Evolutionary conservation across 1,140 invertebrate genomes (phyloP), one percentile per base, ranked within the genome.

Genomic region (Drosophila sp.): DNA sequence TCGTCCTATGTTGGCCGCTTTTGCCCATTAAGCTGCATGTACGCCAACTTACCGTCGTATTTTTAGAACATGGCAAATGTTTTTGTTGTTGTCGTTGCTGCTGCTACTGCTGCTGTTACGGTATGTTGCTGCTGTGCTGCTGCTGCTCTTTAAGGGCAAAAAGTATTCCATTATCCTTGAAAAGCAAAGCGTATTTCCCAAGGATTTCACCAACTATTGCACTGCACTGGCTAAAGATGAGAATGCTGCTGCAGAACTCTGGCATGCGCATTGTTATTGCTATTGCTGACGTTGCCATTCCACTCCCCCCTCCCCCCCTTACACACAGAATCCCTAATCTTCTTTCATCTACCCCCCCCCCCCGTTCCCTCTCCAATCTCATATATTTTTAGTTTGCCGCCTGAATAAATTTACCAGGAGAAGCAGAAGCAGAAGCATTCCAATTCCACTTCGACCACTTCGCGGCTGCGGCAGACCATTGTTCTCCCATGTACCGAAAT

Each of bases 21-120:
- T 74, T 80, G 73, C 84, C 84, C 85, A 89, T 87, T 87, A 89
- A 89, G 84, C 84, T 89, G 84, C 83, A 89, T 89, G 84, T 84
- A 89, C 84, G 77, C 76, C 84, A 87, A 89, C 80, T 87, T 83
- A 80, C 84, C 78, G 84, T 89, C 77, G 76, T 87, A 87, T 87
- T 87, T 87, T 87, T 87, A 87, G 84, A 87, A 87, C 84, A 84
- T 73, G 80, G 69, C 66, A 77, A 64, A 75, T 72, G 60, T 80
- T 78, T 58, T 72, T 82, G 70, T 60, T 79, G 38, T 66, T 70
- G 66, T 33, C 60, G 70, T 54, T 50, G 17, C 33, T 62, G 44
- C 25, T 57, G 57, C 32, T 66, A 58, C 60, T 71, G 40, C 32
- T 64, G 41, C 30, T 56, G 66, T 35, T 77, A 67, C 70, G 72